Percentiles rank a stretch among this genome's conserved stretches.
These are phyloP conservation scores for Panzeria rudis DNA, from an alignment of 2,888 invertebrate species.

Conservation along the genomic window DNA sequence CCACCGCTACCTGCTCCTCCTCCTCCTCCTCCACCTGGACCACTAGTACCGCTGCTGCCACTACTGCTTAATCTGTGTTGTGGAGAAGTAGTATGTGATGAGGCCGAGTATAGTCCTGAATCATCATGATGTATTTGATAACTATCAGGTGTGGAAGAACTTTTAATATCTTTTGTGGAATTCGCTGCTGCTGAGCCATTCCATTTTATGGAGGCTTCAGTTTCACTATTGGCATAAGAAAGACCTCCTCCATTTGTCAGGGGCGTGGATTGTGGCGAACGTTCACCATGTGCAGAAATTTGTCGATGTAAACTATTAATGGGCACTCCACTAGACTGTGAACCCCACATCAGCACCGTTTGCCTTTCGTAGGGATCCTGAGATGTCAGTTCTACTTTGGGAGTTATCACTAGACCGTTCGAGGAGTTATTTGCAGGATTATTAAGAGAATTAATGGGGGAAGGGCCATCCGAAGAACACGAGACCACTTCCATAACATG, in stretches of 20 bases:
- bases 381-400: slow-evolving; percentile 81
- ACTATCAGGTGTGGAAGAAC: slow-evolving; percentile 78
- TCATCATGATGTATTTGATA: slow-evolving; percentile 80
- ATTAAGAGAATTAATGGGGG: slow-evolving; percentile 76
- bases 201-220: slow-evolving; percentile 77
- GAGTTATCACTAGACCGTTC: slow-evolving; percentile 77
- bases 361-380: slow-evolving; percentile 87
- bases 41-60: slow-evolving; percentile 60
- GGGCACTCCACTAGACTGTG: slow-evolving; percentile 84
- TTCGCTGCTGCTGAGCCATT: slow-evolving; percentile 75
- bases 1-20: slow-evolving; percentile 52
- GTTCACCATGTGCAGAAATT: slow-evolving; percentile 77
- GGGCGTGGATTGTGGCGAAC: slow-evolving; percentile 81
- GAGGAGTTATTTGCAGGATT: slow-evolving; percentile 75
- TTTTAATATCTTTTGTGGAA: slow-evolving; percentile 74
- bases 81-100: slow-evolving; percentile 81
- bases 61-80: slow-evolving; percentile 76
- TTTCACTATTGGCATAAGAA: slow-evolving; percentile 76
- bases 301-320: slow-evolving; percentile 78
- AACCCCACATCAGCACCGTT: slow-evolving; percentile 97
- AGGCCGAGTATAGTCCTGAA: slow-evolving; percentile 80
- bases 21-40: slow-evolving; percentile 57
- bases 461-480: slow-evolving; percentile 83
- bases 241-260: slow-evolving; percentile 81
- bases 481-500: slow-evolving; percentile 84